phyloP scores from a whole-genome alignment of 2,888 invertebrate genomes.

The Dilophus febrilis region DNA sequence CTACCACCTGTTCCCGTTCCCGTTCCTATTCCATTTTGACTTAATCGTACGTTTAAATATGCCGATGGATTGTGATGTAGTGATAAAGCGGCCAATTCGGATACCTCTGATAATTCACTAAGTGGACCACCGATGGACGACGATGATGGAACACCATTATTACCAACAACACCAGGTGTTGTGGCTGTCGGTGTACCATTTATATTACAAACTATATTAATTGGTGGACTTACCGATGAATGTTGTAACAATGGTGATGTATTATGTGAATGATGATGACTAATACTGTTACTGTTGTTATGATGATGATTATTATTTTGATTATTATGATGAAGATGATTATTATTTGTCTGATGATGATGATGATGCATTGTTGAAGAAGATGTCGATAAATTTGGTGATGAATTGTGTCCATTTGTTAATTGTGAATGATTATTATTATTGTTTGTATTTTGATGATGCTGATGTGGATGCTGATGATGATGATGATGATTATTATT shows the following conservation, averaged over 20 bases:
- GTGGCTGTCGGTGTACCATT: conserved; percentile 25
- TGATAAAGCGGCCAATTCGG: conserved; percentile 18
- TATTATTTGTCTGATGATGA: no score
- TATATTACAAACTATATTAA: conserved; percentile 48
- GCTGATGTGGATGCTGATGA: no score
- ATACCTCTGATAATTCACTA: conserved; percentile 8
- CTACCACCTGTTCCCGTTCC: conserved; percentile 37
- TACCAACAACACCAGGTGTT: no score
- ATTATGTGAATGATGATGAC: no score
- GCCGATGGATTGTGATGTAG: conserved; percentile 10
- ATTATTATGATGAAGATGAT: no score
- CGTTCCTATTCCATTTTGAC: conserved; percentile 18
- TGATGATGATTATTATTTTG: no score
- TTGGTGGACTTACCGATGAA: conserved; percentile 45
- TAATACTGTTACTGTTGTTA: no score
- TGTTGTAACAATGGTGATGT: no score
- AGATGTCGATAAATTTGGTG: conserved; percentile 22
- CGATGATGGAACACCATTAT: conserved; percentile 17
- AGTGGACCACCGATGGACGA: conserved; percentile 21
- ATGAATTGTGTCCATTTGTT: conserved; percentile 26
- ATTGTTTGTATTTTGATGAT: no score
- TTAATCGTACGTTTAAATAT: conserved; percentile 23
- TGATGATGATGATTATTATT: no score
- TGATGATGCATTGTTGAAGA: no score
- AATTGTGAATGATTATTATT: no score